These are phyloP conservation scores for Ammodytes marinus DNA, from an alignment of 2,113 vertebrate species.

Conservation along the genomic window DNA sequence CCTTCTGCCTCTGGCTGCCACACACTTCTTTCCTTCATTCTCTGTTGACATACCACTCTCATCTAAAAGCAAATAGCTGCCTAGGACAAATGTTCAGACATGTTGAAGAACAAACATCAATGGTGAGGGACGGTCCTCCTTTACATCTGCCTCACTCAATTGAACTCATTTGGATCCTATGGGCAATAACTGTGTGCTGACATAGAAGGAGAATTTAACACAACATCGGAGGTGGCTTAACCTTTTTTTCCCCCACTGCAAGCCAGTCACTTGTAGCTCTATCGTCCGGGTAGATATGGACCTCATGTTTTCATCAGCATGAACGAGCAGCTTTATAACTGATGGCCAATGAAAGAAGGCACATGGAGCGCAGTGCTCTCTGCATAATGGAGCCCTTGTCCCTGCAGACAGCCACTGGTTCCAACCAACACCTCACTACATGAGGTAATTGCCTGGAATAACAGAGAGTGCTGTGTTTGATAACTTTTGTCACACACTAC, in stretches of 20 bases:
- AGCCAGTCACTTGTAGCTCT: conserved; percentile 26
- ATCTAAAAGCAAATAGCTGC: conserved; percentile 18
- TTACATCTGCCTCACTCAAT: not conserved
- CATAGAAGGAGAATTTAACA: not conserved
- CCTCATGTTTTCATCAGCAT: conserved; percentile 33
- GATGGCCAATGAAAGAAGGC: conserved; percentile 5
- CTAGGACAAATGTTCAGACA: not conserved
- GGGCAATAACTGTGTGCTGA: not conserved
- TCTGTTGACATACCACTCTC: not conserved
- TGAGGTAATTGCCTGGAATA: conserved; percentile 44
- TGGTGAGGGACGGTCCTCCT: not conserved
- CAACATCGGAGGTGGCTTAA: not conserved
- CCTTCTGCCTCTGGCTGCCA: not conserved
- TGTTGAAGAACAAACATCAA: not conserved
- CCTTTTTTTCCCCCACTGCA: not conserved
- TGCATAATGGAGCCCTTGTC: conserved; percentile 60
- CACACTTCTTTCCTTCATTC: not conserved
- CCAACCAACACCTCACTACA: conserved; percentile 57
- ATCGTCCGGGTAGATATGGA: conserved; percentile 15
- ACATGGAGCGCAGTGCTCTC: not conserved
- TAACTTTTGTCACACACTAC: conserved; percentile 20
- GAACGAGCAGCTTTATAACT: conserved; percentile 48
- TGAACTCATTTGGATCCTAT: not conserved
- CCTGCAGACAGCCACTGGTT: conserved; percentile 38
- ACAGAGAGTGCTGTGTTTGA: conserved; percentile 30